These are phyloP conservation scores for Oscheius sp. DNA, from an alignment of 2,888 invertebrate genomes.

Conservation along the genomic window DNA sequence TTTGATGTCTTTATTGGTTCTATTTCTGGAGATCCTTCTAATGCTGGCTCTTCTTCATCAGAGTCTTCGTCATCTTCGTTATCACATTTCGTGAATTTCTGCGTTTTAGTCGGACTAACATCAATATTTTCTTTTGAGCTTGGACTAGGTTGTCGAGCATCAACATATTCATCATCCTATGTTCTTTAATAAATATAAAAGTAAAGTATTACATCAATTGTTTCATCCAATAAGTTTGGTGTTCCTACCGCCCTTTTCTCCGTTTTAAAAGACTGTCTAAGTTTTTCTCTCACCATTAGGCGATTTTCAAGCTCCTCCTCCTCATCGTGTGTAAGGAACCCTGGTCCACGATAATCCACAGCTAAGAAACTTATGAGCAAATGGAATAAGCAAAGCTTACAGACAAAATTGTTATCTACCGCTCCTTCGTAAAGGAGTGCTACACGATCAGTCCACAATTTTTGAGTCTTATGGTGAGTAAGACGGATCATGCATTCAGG, in stretches of 20 bases:
- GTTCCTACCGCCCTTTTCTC: neutral
- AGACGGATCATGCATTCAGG: constrained; percentile 29
- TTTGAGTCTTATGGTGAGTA: constrained; percentile 6
- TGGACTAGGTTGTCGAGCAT: neutral
- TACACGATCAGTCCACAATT: constrained; percentile 35
- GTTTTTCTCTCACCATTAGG: neutral
- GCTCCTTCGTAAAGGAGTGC: constrained; percentile 47
- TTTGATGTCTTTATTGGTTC: neutral
- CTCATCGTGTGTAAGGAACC: constrained; percentile 54
- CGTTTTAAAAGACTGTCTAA: neutral
- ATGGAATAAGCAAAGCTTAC: constrained; percentile 1
- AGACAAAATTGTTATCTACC: constrained; percentile 41
- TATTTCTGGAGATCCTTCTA: neutral
- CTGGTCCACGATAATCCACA: constrained; percentile 46
- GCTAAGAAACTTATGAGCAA: constrained; percentile 28
- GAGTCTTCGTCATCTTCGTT: constrained; percentile 4
- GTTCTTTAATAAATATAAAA: neutral
- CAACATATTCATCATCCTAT: constrained; percentile 3
- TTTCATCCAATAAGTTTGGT: neutral
- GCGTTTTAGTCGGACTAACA: neutral
- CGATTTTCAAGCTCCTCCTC: constrained; percentile 39
- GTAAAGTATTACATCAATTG: neutral
- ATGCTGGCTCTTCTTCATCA: constrained; percentile 8
- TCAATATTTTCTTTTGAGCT: neutral
- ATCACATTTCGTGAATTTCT: too few species aligned